Conservation (phyloP, 2,888 invertebrate genomes). For the Phytoseiulus persimilis region DNA sequence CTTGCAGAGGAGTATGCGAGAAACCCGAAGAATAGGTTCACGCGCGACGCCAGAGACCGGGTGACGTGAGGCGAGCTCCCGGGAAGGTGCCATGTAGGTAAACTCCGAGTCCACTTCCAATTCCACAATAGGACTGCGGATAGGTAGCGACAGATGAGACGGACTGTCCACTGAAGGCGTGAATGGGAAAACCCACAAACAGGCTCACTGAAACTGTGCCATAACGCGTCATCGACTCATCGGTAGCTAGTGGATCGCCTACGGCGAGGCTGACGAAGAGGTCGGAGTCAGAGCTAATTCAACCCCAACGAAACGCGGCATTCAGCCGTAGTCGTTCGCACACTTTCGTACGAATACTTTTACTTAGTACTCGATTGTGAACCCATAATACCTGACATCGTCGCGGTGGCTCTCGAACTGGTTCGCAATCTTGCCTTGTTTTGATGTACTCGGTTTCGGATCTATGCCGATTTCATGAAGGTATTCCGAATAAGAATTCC, state of each 20-base stretch:
- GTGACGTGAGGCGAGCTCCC: neutral
- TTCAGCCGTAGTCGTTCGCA: neutral
- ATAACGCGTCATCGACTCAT: neutral
- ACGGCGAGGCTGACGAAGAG: neutral
- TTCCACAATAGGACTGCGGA: neutral
- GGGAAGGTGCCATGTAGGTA: neutral
- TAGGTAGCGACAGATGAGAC: neutral
- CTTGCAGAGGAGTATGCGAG: too few species aligned
- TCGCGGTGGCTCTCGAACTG: neutral
- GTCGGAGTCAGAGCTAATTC: neutral
- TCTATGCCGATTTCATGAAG: too few species aligned
- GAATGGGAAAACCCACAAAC: constrained; percentile 5
- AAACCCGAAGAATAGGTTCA: too few species aligned
- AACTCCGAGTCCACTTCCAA: neutral
- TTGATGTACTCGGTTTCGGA: neutral
- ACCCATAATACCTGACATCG: neutral
- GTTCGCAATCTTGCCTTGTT: neutral
- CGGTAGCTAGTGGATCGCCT: neutral
- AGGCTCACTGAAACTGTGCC: neutral
- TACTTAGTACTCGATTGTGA: neutral
- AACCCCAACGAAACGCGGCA: neutral
- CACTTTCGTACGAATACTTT: neutral
- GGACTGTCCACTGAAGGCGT: neutral
- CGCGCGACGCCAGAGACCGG: neutral
- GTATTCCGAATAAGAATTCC: too few species aligned